A percentile compares a stretch with the other conserved stretches of the same genome.
phyloP scores from a whole-genome alignment of 2,888 invertebrate genomes.

The Habrosyne pyritoides region DNA sequence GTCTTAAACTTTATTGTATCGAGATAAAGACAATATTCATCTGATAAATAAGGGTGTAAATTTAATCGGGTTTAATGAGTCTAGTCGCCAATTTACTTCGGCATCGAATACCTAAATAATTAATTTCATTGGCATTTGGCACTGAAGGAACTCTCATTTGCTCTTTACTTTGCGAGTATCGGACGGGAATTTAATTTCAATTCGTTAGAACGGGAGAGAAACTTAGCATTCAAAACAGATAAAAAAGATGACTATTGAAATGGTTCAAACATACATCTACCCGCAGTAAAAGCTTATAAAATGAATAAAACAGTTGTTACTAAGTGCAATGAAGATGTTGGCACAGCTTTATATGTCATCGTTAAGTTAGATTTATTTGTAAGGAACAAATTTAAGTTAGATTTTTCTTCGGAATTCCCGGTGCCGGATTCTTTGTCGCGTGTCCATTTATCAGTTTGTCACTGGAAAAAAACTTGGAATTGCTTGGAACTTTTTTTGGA shows the following conservation, averaged over 20 bases:
- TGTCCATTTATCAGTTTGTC: conserved; percentile 4
- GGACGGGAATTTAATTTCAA: conserved; percentile 29
- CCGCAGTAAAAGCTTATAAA: background rate
- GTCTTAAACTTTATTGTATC: background rate
- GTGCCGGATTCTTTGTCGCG: background rate
- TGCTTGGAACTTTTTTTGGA: background rate
- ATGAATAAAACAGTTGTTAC: background rate
- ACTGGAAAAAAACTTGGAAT: background rate
- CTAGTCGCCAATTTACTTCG: conserved; percentile 39
- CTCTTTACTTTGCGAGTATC: conserved; percentile 34
- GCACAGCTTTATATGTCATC: background rate
- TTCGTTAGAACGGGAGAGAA: conserved; percentile 13
- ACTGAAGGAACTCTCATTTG: conserved; percentile 50
- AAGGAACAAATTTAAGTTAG: conserved; percentile 3
- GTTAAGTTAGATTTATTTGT: conserved; percentile 2
- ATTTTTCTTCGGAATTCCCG: conserved; percentile 1
- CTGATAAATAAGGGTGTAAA: conserved; percentile 11
- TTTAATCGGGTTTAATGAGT: conserved; percentile 40
- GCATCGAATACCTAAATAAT: conserved; percentile 51
- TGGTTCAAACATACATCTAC: background rate
- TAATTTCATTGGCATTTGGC: conserved; percentile 45
- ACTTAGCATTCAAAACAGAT: background rate
- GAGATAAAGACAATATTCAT: background rate
- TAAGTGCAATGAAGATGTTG: background rate
- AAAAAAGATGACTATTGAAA: background rate